Conservation (phyloP, 2,113 vertebrate species). For the Glareola pratincola region DNA sequence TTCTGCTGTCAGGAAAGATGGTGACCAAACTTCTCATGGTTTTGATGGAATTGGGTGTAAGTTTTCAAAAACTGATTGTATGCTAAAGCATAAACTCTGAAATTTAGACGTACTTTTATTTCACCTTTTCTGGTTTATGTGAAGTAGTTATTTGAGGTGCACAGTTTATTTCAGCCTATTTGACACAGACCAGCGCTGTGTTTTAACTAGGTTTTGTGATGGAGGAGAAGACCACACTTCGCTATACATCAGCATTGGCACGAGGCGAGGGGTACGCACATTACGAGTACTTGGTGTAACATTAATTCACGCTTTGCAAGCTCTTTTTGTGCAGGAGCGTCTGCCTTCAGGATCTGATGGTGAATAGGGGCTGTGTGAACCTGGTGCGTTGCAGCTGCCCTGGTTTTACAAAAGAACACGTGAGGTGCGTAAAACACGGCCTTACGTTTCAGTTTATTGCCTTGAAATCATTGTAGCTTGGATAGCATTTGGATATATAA, state of each 20-base stretch:
- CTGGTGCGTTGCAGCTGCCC: not conserved
- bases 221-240: not conserved
- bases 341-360: not conserved
- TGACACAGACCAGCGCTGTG: not conserved
- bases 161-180: not conserved
- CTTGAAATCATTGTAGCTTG: not conserved
- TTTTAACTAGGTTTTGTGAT: not conserved
- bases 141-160: not conserved
- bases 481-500: conserved; percentile 10
- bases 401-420: not conserved
- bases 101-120: not conserved
- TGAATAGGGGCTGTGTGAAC: not conserved
- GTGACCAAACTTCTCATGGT: not conserved
- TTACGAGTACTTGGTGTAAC: not conserved
- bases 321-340: not conserved
- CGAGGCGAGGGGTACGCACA: accelerated
- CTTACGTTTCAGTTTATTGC: not conserved
- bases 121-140: not conserved
- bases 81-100: not conserved
- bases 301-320: not conserved
- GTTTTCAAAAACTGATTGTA: not conserved
- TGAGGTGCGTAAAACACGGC: not conserved
- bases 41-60: not conserved
- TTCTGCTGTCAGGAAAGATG: not conserved
- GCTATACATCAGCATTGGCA: not conserved